Evolutionary conservation across 2,888 invertebrate genomes (phyloP).

Genomic region (Polyploca ridens): DNA sequence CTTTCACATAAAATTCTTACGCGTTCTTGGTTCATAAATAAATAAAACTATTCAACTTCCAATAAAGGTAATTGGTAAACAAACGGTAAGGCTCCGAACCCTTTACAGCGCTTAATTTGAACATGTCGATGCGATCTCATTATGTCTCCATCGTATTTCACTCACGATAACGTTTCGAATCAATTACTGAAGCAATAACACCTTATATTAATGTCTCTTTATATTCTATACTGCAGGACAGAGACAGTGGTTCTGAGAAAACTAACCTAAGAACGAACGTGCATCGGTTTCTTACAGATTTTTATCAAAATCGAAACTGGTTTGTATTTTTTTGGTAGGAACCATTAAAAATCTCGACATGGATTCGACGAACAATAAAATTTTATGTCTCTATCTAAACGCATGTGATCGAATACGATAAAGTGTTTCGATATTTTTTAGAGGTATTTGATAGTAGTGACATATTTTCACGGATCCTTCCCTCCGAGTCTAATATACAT

Average conservation of each 20-base stretch:
- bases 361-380: conserved; percentile 58
- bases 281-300: conserved; percentile 55
- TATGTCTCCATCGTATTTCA: conserved; percentile 27
- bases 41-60: background rate
- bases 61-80: conserved; percentile 9
- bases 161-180: conserved; percentile 43
- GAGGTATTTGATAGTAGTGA: conserved; percentile 12
- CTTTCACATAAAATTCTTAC: background rate
- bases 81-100: conserved; percentile 20
- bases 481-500: background rate
- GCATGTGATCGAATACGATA: conserved; percentile 50
- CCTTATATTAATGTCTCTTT: conserved; percentile 33
- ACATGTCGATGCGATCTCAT: conserved; percentile 37
- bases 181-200: conserved; percentile 43
- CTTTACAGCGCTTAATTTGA: conserved; percentile 36
- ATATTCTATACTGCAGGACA: conserved; percentile 40
- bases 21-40: background rate
- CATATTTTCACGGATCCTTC: conserved; percentile 11
- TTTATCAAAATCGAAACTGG: conserved; percentile 55
- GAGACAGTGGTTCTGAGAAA: conserved; percentile 39
- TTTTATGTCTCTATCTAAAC: conserved; percentile 61
- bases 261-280: conserved; percentile 41
- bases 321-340: conserved; percentile 40
- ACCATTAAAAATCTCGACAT: conserved; percentile 41
- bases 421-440: conserved; percentile 15